Conservation (phyloP, 2,888 invertebrate species). For the Euphydryas editha region DNA sequence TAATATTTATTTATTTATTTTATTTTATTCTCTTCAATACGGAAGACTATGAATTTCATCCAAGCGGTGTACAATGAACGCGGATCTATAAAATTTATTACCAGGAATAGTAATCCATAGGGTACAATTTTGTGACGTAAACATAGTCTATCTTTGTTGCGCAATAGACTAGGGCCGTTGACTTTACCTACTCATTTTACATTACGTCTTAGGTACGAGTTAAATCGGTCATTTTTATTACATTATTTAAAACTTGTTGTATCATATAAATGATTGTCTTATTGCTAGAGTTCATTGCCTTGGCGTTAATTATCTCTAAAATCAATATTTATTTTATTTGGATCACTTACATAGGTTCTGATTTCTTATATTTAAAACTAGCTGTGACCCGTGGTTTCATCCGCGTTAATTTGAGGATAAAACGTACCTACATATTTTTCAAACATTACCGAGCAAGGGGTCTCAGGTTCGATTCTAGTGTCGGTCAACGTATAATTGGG, state of each 20-base stretch:
- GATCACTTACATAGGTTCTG: too few relatives aligned
- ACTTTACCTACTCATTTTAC: constrained; percentile 19
- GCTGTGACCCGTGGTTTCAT: too few relatives aligned
- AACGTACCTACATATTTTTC: too few relatives aligned
- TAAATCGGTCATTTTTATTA: constrained; percentile 11
- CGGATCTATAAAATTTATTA: constrained; percentile 16
- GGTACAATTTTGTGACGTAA: constrained; percentile 26
- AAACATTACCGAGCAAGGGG: too few relatives aligned
- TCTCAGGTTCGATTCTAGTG: too few relatives aligned
- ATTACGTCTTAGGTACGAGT: constrained; percentile 5
- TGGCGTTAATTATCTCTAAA: not conserved
- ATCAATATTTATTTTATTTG: not conserved
- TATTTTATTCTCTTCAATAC: too few relatives aligned
- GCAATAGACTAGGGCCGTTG: constrained; percentile 28
- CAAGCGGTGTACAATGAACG: constrained; percentile 1
- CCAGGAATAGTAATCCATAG: constrained; percentile 15
- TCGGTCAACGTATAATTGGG: too few relatives aligned
- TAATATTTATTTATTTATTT: too few relatives aligned
- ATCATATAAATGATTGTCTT: too few relatives aligned
- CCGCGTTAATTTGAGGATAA: too few relatives aligned
- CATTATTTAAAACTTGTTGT: constrained; percentile 7
- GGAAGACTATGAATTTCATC: not conserved
- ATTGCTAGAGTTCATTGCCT: too few relatives aligned
- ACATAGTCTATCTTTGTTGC: constrained; percentile 29
- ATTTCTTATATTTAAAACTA: too few relatives aligned